Evolutionary conservation across 2,113 vertebrate genomes (phyloP).

Genomic region (Odontophorus gujanensis): DNA sequence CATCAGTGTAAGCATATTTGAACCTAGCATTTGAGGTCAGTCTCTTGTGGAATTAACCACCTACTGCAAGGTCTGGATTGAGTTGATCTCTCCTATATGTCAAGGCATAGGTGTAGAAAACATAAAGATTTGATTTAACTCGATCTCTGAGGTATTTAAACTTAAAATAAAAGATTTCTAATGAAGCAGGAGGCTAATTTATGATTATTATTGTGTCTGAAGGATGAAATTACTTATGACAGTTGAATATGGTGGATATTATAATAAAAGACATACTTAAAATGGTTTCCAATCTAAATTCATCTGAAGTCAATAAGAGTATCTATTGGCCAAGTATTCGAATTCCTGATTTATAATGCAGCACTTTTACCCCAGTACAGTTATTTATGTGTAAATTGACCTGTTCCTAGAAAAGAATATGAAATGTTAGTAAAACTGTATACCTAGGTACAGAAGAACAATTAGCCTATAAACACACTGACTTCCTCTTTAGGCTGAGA

Average conservation of each 20-base stretch:
- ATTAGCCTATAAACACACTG: background rate
- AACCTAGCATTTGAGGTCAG: background rate
- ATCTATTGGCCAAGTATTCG: background rate
- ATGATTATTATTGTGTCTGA: background rate
- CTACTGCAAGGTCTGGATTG: background rate
- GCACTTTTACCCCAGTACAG: background rate
- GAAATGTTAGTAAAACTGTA: background rate
- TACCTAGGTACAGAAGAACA: background rate
- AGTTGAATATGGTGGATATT: background rate
- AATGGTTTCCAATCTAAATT: background rate
- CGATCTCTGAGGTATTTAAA: background rate
- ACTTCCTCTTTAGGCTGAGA: constrained; percentile 8
- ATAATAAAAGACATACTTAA: background rate
- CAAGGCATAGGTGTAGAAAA: background rate
- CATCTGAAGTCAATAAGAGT: background rate
- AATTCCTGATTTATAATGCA: background rate
- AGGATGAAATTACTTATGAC: background rate
- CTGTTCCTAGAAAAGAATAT: background rate
- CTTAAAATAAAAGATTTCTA: background rate
- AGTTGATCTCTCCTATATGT: background rate
- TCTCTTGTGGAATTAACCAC: background rate
- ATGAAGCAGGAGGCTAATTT: background rate
- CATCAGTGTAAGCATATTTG: background rate
- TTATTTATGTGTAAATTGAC: background rate
- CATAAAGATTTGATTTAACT: background rate